Conservation (phyloP, 37 sponge, comb jelly and placozoan genomes). For the Eunapius fragilis region DNA sequence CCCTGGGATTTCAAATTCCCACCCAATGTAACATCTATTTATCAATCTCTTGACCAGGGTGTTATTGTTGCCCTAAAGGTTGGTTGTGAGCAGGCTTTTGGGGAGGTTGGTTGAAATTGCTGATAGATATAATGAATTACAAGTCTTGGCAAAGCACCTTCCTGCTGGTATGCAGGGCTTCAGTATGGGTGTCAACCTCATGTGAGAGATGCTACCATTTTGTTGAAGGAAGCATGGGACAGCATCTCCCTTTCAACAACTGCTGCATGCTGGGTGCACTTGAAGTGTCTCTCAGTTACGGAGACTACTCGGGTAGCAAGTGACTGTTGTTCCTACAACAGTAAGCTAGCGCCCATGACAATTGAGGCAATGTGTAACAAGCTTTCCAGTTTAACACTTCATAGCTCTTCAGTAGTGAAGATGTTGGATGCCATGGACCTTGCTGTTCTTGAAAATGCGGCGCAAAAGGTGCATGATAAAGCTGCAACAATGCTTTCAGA, state of each 20-base stretch:
- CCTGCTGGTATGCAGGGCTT: not conserved
- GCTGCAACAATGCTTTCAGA: not conserved
- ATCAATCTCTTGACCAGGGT: constrained; percentile 18
- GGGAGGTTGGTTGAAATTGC: not conserved
- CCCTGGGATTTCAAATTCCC: constrained; percentile 4
- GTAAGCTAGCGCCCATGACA: not conserved
- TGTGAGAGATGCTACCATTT: not conserved
- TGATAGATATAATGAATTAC: not conserved
- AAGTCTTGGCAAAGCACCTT: not conserved
- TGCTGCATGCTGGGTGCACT: not conserved
- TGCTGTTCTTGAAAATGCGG: not conserved
- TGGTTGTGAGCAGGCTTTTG: constrained; percentile 3
- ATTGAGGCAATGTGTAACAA: not conserved
- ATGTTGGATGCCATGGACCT: not conserved
- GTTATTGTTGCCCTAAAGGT: constrained; percentile 22
- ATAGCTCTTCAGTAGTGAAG: not conserved
- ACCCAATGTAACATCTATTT: constrained; percentile 7
- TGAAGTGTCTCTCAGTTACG: not conserved
- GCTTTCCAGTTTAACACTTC: not conserved
- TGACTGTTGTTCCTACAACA: not conserved
- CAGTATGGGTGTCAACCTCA: not conserved
- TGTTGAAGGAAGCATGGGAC: not conserved
- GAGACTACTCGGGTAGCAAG: not conserved
- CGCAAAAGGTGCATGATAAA: not conserved
- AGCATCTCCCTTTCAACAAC: not conserved